Evolutionary conservation across 2,888 invertebrate genomes (phyloP).

Genomic region (Yponomeuta sedellus): DNA sequence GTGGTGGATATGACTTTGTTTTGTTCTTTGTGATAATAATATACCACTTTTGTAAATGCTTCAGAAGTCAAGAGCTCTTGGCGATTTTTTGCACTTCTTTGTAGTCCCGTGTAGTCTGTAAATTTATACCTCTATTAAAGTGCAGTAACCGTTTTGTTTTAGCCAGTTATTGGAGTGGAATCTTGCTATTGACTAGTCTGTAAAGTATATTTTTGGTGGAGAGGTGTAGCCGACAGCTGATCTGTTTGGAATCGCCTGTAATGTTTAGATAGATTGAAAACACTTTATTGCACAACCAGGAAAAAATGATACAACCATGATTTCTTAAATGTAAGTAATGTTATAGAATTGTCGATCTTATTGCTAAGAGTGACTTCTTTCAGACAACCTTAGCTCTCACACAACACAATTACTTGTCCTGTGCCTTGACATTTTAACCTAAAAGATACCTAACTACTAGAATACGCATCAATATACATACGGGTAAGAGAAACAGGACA

Average conservation of each 20-base stretch:
- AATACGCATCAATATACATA: too few species aligned
- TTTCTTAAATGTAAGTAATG: too few species aligned
- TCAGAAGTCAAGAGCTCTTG: conserved; percentile 39
- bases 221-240: neutral
- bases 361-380: too few species aligned
- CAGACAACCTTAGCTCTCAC: too few species aligned
- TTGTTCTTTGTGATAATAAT: conserved; percentile 36
- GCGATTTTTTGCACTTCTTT: conserved; percentile 25
- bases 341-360: too few species aligned
- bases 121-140: neutral
- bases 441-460: too few species aligned
- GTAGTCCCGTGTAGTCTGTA: neutral
- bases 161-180: neutral
- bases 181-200: neutral
- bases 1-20: conserved; percentile 64
- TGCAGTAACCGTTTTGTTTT: neutral
- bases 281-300: too few species aligned
- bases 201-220: neutral
- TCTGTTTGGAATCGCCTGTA: neutral
- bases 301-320: too few species aligned
- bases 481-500: too few species aligned
- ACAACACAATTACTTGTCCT: too few species aligned
- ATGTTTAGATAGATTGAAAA: neutral
- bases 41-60: conserved; percentile 24
- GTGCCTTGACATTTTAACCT: too few species aligned